These are phyloP conservation scores for Drosophila nasuta DNA, from an alignment of 1,140 invertebrate species.

Conservation along the genomic window DNA sequence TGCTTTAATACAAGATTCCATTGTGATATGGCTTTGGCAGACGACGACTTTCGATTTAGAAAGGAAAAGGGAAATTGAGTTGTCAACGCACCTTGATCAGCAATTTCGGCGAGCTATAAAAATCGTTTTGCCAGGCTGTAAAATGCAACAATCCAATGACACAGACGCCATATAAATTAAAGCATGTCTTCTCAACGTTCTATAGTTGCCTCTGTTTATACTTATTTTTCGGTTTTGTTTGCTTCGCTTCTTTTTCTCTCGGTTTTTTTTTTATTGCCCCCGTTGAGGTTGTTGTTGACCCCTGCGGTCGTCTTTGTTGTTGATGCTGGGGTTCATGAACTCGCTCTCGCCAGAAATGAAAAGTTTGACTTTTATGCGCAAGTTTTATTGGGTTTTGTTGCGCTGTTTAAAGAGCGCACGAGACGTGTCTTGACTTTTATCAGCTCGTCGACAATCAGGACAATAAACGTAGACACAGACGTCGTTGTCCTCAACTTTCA, in stretches of 20 bases:
- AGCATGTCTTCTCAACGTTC: not conserved
- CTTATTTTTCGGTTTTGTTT: constrained; percentile 13
- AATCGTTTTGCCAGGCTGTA: constrained; percentile 13
- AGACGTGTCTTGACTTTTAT: constrained; percentile 49
- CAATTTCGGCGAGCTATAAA: constrained; percentile 14
- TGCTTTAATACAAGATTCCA: not conserved
- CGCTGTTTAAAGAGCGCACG: constrained; percentile 53
- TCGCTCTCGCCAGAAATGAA: constrained; percentile 55
- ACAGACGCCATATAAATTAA: constrained; percentile 40
- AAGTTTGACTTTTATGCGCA: constrained; percentile 76
- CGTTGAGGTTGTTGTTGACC: constrained; percentile 42
- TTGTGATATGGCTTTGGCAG: not conserved
- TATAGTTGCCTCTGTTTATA: constrained; percentile 1
- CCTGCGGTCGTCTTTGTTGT: constrained; percentile 39
- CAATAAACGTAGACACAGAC: constrained; percentile 51
- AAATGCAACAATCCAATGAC: constrained; percentile 44
- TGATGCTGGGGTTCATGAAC: constrained; percentile 67
- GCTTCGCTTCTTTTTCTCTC: not conserved
- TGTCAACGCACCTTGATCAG: constrained; percentile 1
- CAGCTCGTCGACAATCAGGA: constrained; percentile 32
- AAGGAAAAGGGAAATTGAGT: not conserved
- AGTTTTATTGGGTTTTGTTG: constrained; percentile 59
- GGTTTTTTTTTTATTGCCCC: constrained; percentile 20
- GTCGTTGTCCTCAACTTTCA: constrained; percentile 53
- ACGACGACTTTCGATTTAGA: not conserved